Base-by-base conservation (phyloP, 1,140 invertebrate genomes). In the Aphelinus certus region DNA sequence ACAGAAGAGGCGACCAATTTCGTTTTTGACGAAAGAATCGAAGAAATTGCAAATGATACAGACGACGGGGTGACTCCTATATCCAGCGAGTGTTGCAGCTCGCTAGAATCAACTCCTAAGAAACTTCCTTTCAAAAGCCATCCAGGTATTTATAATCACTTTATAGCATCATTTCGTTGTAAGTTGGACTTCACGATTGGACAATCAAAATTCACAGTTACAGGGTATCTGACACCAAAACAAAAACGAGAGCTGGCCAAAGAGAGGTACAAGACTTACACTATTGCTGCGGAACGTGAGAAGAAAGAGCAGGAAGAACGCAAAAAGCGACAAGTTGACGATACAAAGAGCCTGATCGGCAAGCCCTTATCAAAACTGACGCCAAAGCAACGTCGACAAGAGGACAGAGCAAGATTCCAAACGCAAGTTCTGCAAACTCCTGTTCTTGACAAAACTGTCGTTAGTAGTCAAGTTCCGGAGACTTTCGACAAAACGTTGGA, bases 231-330 rank as follows among this genome's bases (percentile, higher is more conserved):
- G 60, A 94, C 93, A 0, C 93, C 94, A 0, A 94, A 94, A 85
- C 92, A 95, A 79, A 93, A 92, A 80, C 85, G 94, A 71, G 91
- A 91, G 58, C 81, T 93, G 45, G 89, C 91, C 1, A 93, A 94
- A 81, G 93, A 95, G 78, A 89, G 94, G 67, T 95, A 93, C 80
- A 92, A 91, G 81, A 95, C 94, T 0, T 95, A 95, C 79, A 95
- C 93, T 0, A 93, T 95, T 55, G 91, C 89, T 10, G 91, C 91
- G 26, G 90, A 89, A 63, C 85, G 87, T 45, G 80, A 84, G 0
- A 87, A 86, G 76, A 85, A 88, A 42, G 84, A 86, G 68, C 81
- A 83, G 46, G 82, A 83, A 71, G 82, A 80, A 71, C 48, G 42
- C 7, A 75, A 81, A 74, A 75, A 81, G 74, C 85, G 81, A 65